Evolutionary conservation across 2,797 vertebrate species (phyloP).

Genomic region (Nannoperca australis): DNA sequence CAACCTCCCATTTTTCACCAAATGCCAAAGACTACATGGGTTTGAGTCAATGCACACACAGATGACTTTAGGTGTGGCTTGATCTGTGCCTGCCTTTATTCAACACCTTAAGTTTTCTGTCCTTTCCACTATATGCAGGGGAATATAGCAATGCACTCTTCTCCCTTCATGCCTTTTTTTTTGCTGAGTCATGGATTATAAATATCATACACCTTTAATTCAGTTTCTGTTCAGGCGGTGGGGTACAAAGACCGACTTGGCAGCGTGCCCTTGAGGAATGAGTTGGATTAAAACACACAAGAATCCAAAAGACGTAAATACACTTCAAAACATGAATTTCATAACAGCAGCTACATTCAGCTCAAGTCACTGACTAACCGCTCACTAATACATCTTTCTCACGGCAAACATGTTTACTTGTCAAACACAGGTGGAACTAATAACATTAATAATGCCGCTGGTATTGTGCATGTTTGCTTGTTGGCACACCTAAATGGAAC

Average conservation of each 20-base stretch:
- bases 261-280: constrained; percentile 45
- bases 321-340: neutral
- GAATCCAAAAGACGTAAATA: constrained; percentile 24
- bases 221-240: constrained; percentile 24
- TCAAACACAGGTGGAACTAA: constrained; percentile 42
- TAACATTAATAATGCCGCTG: constrained; percentile 14
- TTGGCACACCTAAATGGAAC: constrained; percentile 33
- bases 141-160: constrained; percentile 24
- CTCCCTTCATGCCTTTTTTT: constrained; percentile 27
- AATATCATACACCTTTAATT: constrained; percentile 46
- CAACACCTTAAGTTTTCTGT: constrained; percentile 23
- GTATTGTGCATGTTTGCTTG: constrained; percentile 14
- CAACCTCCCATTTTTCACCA: neutral
- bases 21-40: neutral
- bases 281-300: constrained; percentile 38
- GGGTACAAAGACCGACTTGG: constrained; percentile 31
- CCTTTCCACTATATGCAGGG: neutral
- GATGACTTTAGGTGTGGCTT: constrained; percentile 3
- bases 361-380: neutral
- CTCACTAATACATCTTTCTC: neutral
- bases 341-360: neutral
- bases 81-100: constrained; percentile 7
- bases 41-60: neutral
- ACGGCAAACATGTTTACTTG: constrained; percentile 20
- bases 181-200: constrained; percentile 55